phyloP scores from a whole-genome alignment of 2,797 vertebrate species.

The Buceros bicornis region DNA sequence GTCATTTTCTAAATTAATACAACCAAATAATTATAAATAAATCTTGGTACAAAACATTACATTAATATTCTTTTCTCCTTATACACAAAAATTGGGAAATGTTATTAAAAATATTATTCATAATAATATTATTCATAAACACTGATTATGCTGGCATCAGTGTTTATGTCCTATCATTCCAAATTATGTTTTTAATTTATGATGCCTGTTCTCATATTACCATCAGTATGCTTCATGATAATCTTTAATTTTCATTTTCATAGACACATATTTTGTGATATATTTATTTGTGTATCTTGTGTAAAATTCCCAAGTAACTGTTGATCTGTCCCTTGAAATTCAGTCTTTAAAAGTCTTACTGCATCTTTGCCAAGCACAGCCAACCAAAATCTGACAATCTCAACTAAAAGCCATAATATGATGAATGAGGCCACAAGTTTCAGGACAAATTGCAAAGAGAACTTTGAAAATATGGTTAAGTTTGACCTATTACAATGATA shows the following conservation, averaged over 20 bases:
- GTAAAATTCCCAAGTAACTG: neutral
- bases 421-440: neutral
- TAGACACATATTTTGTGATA: neutral
- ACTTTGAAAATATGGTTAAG: neutral
- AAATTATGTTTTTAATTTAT: neutral
- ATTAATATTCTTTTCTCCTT: neutral
- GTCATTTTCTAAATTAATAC: neutral
- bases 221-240: neutral
- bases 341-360: neutral
- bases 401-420: neutral
- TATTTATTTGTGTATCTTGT: neutral
- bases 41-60: neutral
- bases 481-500: neutral
- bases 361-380: neutral
- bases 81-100: neutral
- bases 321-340: neutral
- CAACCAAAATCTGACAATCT: neutral
- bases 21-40: neutral
- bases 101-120: neutral
- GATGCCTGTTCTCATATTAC: neutral
- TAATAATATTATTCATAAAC: too few relatives aligned
- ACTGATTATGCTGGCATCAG: neutral
- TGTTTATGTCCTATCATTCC: neutral
- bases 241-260: neutral
- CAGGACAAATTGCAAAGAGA: neutral